Base-by-base conservation (phyloP, 2,888 invertebrate genomes). In the Leucophenga maculata region DNA sequence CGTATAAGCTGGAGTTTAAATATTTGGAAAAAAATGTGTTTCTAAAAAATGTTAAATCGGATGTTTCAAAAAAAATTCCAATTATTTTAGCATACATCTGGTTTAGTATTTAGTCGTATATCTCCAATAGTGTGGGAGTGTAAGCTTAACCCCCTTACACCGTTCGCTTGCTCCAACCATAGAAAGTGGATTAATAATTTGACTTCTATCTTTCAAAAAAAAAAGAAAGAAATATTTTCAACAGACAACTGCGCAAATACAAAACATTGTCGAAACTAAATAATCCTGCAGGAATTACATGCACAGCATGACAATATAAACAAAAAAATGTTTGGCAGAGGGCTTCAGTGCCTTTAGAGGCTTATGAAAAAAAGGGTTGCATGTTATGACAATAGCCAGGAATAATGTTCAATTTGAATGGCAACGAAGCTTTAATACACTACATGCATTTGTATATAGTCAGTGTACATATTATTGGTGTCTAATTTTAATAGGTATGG, bases 231-330 rank as follows among this genome's bases (percentile, higher is more conserved):
- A 20, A 44, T 60, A 60, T 60, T 44, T 60, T 18, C 11, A 11
- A 39, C 54, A 13, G 22, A 13, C 55, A 55, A 55, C 60, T 39
- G 60, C 32, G 39, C 60, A 60, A 39, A 39, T 32, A 60, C 26
- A 60, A 55, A 55, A 26, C 22, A 18, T 3, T 18, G 8, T 55
- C 11, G 13, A 55, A 60, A 32, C 60, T 60, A 39, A 39, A 60
- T 60, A 60, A 44, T 60, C 60, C 16, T 22, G 18, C 44, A 14
- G 39, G 60, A 22, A 60, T 60, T 39, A 60, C 60, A 60, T 18
- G 1, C 39, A 54, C 65, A 65, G 65, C 65, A 65, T 65, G 65
- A 65, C 65, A 52, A 65, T 44, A 22, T 50, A 31, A 3, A 65
- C 31, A n/a, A 22, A n/a, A 32, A 65, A 26, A 6, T 46, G 9